Percentiles rank a stretch among this genome's conserved stretches.
These are phyloP conservation scores for Danio tinwini DNA, from an alignment of 2,797 vertebrate species.

Conservation along the genomic window DNA sequence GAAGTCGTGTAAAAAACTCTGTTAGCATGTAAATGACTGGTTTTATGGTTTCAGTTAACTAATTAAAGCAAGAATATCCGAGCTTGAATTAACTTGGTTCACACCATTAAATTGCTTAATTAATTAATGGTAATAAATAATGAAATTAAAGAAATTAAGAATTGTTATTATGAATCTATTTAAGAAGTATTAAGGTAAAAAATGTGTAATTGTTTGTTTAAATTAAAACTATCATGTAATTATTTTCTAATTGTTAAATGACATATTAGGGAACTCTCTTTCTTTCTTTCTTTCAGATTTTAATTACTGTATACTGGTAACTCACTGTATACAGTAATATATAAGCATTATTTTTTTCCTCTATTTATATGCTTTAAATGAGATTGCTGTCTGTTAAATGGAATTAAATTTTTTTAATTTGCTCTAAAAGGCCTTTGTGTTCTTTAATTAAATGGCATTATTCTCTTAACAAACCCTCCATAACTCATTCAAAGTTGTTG, in stretches of 20 bases:
- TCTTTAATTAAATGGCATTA: constrained; percentile 66
- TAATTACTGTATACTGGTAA: not conserved
- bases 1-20: too few species aligned
- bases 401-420: constrained; percentile 58
- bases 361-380: constrained; percentile 38
- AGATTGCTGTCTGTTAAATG: constrained; percentile 58
- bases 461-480: constrained; percentile 65
- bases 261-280: too few species aligned
- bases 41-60: not conserved
- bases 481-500: constrained; percentile 69
- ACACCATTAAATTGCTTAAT: not conserved
- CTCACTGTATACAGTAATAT: not conserved
- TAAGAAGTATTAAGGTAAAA: not conserved
- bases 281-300: not conserved
- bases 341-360: not conserved
- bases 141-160: not conserved
- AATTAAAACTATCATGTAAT: too few species aligned
- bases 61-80: not conserved
- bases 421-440: constrained; percentile 60
- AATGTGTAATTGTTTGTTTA: not conserved
- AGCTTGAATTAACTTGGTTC: not conserved
- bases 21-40: too few species aligned
- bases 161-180: not conserved
- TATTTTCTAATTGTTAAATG: too few species aligned
- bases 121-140: not conserved